phyloP scores from a whole-genome alignment of 2,888 invertebrate genomes.

The Deroplatys truncata region DNA sequence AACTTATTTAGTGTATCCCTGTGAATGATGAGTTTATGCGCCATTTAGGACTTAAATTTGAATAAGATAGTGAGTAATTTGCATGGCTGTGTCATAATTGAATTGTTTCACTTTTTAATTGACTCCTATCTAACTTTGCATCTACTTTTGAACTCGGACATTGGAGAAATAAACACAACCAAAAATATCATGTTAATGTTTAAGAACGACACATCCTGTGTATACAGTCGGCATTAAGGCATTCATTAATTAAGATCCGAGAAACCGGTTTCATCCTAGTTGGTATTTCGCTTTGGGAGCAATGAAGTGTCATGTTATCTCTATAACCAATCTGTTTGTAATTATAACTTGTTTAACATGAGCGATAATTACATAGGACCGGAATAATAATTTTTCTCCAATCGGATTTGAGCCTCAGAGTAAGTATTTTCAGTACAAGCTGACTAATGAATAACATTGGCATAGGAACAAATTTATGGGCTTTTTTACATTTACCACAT shows the following conservation, averaged over 20 bases:
- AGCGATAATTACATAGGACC: background rate
- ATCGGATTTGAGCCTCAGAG: background rate
- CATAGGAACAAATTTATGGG: background rate
- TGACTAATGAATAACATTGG: background rate
- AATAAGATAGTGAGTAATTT: no score
- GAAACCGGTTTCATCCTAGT: background rate
- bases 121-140: background rate
- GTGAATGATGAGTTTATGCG: no score
- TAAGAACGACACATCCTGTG: background rate
- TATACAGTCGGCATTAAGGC: background rate
- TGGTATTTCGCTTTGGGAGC: background rate
- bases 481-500: background rate
- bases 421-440: background rate
- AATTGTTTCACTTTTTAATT: background rate
- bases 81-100: background rate
- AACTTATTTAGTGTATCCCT: no score
- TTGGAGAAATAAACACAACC: background rate
- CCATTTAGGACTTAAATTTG: no score
- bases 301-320: background rate
- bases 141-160: background rate
- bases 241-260: background rate
- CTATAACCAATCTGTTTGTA: background rate
- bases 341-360: conserved; percentile 2
- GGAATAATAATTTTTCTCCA: background rate
- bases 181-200: background rate